Conservation (phyloP, 2,113 vertebrate genomes). For the Melanerpes formicivorus region DNA sequence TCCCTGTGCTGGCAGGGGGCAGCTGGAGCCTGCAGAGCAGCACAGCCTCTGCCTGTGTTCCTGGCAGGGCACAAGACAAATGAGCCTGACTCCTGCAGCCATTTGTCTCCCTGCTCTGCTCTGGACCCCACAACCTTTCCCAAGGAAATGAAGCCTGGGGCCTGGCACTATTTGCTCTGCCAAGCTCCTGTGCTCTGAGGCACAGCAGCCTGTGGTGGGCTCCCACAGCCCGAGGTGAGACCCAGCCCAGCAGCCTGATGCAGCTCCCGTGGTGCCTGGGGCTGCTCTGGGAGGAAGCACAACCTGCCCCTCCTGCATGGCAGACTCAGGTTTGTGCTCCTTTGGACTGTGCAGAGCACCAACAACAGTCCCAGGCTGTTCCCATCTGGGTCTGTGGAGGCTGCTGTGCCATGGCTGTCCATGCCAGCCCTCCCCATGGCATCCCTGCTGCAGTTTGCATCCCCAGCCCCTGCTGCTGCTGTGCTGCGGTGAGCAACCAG, state of each 20-base stretch:
- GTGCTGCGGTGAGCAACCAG: background rate
- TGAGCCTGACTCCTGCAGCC: background rate
- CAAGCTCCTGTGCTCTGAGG: fast-evolving
- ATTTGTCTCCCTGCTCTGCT: background rate
- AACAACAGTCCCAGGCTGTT: background rate
- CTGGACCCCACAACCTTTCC: background rate
- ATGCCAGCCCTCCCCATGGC: fast-evolving
- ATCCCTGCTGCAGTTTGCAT: background rate
- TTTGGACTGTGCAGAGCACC: background rate
- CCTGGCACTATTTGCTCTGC: background rate
- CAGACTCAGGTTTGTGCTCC: background rate
- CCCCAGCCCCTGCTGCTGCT: background rate
- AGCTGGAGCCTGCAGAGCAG: background rate
- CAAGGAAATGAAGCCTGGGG: background rate
- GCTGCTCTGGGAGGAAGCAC: background rate
- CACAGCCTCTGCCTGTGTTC: background rate
- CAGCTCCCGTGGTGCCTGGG: background rate
- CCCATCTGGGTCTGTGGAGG: background rate
- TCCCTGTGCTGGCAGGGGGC: background rate
- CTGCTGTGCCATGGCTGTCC: background rate
- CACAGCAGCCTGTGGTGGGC: background rate
- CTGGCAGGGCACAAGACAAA: slow-evolving; percentile 12
- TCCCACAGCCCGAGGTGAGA: background rate
- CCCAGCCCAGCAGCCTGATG: background rate
- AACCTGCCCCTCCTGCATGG: background rate